phyloP scores from a whole-genome alignment of 2,888 invertebrate genomes.

The Psylliodes chrysocephalus region DNA sequence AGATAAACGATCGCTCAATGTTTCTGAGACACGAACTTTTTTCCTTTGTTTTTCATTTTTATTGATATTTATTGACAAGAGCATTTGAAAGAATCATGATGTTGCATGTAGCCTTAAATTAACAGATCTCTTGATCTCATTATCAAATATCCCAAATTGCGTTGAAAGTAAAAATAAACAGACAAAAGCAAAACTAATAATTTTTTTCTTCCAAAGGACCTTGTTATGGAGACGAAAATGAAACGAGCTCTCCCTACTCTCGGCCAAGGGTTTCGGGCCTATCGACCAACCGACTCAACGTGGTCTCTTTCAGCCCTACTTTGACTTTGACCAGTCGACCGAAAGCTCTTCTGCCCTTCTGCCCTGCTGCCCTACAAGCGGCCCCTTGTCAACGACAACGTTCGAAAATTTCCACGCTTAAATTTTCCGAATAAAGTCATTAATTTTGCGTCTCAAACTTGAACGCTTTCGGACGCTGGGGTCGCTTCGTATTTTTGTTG shows the following conservation, averaged over 20 bases:
- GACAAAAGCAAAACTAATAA: slow-evolving; percentile 14
- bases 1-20: too few species aligned
- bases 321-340: slow-evolving; percentile 27
- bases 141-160: too few species aligned
- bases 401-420: slow-evolving; percentile 15
- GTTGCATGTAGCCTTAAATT: too few species aligned
- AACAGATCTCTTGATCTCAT: too few species aligned
- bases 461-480: slow-evolving; percentile 3
- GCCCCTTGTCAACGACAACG: slow-evolving; percentile 20
- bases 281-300: too few species aligned
- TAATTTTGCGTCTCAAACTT: slow-evolving; percentile 15
- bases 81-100: too few species aligned
- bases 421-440: slow-evolving; percentile 24
- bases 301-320: slow-evolving; percentile 13
- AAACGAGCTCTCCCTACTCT: too few species aligned
- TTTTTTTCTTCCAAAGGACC: slow-evolving; percentile 9
- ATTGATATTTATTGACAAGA: too few species aligned
- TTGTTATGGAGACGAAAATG: slow-evolving; percentile 19
- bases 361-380: slow-evolving; percentile 8
- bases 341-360: slow-evolving; percentile 12
- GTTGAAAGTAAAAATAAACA: slow-evolving; percentile 10
- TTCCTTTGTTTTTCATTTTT: too few species aligned
- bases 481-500: too few species aligned
- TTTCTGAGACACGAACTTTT: too few species aligned
- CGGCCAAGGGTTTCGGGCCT: too few species aligned